phyloP scores from a whole-genome alignment of 2,797 vertebrate genomes.

The Eospalax fontanierii region DNA sequence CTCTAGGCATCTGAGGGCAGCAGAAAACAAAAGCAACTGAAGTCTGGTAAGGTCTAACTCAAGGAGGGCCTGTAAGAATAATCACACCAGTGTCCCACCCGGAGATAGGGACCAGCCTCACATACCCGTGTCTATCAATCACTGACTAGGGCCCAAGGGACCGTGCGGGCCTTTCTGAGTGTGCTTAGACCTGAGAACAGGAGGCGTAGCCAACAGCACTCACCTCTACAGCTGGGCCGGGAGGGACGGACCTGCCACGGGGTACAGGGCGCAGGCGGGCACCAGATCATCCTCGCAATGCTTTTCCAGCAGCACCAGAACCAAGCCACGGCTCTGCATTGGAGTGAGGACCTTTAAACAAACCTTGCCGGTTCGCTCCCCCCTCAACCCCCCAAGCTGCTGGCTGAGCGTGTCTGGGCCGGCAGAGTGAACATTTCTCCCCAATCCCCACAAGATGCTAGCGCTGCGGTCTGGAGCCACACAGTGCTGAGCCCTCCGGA shows the following conservation, averaged over 20 bases:
- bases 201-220: background rate
- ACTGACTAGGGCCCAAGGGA: background rate
- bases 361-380: background rate
- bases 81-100: background rate
- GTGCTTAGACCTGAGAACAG: background rate
- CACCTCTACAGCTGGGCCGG: background rate
- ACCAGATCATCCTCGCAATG: background rate
- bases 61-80: background rate
- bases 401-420: background rate
- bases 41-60: background rate
- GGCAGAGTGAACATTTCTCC: constrained; percentile 6
- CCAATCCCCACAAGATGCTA: background rate
- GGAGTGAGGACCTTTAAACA: background rate
- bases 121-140: background rate
- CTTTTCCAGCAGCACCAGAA: background rate
- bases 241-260: background rate
- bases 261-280: background rate
- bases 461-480: background rate
- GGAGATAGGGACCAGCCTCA: background rate
- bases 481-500: background rate
- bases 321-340: background rate
- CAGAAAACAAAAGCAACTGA: background rate
- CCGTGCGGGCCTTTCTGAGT: background rate
- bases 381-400: no score
- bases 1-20: constrained; percentile 35